Base-by-base conservation (phyloP, 2,888 invertebrate species). In the Galerucella pusilla region DNA sequence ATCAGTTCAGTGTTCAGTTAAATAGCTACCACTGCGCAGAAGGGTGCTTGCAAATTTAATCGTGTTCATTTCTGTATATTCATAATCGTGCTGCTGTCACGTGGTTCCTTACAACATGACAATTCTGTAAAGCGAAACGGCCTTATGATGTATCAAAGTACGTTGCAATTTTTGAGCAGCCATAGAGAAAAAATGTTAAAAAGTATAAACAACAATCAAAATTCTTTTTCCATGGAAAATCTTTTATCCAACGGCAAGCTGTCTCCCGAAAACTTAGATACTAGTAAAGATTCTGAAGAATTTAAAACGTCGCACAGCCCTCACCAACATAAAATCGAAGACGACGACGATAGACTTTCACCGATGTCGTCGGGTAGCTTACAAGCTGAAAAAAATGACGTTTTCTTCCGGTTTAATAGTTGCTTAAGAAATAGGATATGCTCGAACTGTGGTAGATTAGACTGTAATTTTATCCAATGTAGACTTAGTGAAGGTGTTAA, bases 371-470 rank as follows among this genome's bases (percentile, higher is more conserved):
- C 77, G 20, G 71, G 77, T 20, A 77, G 75, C 67, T 78, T 77
- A 42, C 74, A 78, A 16, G 71, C 72, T 20, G 84, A 84, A 12
- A 83, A 82, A 73, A 84, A 82, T 63, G 86, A 87, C 66, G 81
- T 85, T 45, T 85, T 87, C 68, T 76, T 87, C 67, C 82, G 85
- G 75, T 87, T 87, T 74, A 85, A 86, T 76, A 84, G 82, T 75
- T 87, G 87, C 79, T 83, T 87, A 60, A 85, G 86, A 74, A 85
- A 82, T 78, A 82, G 86, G 77, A 84, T 90, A 57, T 91, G 91
- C 84, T 90, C 90, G 63, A 89, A 86, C 73, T 91, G 91, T 78
- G 91, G 91, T 0, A 86, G 90, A 1, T 88, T 88, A 65, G 91
- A 91, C 67, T 91, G 91, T 79, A 90, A 90, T 78, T 86, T 85